phyloP scores from a whole-genome alignment of 1,140 invertebrate species.

The Drosophila fuyamai region DNA sequence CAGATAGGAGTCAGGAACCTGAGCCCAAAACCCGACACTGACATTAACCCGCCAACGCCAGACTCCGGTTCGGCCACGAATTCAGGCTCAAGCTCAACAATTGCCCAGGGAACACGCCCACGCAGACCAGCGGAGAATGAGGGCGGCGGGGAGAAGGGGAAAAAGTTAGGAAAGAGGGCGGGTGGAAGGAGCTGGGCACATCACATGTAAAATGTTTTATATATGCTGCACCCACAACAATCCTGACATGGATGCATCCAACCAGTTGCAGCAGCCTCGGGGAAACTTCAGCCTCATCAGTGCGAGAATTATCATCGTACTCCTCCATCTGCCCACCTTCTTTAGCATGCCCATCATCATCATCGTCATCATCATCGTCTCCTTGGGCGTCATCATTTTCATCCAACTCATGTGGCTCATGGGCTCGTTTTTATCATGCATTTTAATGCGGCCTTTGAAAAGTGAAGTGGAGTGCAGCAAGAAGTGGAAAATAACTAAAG shows the following conservation, averaged over 20 bases:
- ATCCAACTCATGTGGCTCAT: conserved; percentile 52
- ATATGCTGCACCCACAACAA: conserved; percentile 57
- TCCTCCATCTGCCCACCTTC: conserved; percentile 24
- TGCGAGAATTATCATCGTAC: conserved; percentile 38
- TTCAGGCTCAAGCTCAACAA: conserved; percentile 44
- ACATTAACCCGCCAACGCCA: conserved; percentile 66
- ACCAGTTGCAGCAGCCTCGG: conserved; percentile 70
- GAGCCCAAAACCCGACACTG: conserved; percentile 48
- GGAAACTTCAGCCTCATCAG: conserved; percentile 40
- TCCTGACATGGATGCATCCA: conserved; percentile 46
- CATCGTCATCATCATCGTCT: conserved; percentile 21
- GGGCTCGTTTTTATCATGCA: conserved; percentile 71
- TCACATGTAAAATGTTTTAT: conserved; percentile 74
- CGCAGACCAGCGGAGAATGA: conserved; percentile 12
- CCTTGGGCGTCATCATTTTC: conserved; percentile 32
- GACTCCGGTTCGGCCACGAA: conserved; percentile 10
- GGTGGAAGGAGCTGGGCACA: conserved; percentile 12
- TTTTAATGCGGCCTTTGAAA: conserved; percentile 81
- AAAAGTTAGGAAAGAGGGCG: neutral
- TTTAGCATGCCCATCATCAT: conserved; percentile 27
- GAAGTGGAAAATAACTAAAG: conserved; percentile 82
- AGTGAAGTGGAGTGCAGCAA: conserved; percentile 78
- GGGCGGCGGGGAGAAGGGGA: neutral
- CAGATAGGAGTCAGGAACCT: conserved; percentile 39
- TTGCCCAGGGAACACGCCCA: conserved; percentile 53